Conservation (phyloP, 2,888 invertebrate species). For the Ephialtes manifestator region DNA sequence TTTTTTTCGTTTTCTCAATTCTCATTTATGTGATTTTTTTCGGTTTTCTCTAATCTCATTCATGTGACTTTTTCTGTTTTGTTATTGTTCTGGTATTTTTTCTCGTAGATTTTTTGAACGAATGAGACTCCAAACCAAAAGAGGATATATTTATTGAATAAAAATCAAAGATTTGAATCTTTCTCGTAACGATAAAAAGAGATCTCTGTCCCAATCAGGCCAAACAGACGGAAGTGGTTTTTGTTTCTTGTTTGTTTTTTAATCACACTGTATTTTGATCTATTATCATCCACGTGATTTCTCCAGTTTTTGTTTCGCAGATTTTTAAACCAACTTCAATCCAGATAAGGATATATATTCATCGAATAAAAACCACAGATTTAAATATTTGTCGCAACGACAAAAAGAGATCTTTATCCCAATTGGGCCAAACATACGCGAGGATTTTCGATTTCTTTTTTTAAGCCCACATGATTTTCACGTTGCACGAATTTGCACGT, state of each 20-base stretch:
- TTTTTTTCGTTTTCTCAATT: no score
- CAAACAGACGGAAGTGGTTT: slow-evolving; percentile 40
- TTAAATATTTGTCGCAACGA: background rate
- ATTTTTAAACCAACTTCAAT: background rate
- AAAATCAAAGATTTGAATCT: background rate
- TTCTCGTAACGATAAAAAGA: background rate
- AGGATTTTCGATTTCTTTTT: background rate
- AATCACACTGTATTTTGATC: no score
- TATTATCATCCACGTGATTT: no score
- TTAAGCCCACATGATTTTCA: no score
- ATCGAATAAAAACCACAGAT: background rate
- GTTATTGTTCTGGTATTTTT: no score
- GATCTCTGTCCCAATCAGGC: slow-evolving; percentile 42
- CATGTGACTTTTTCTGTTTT: no score
- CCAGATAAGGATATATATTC: no score
- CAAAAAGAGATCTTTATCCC: slow-evolving; percentile 23
- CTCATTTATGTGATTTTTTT: no score
- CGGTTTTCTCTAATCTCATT: no score
- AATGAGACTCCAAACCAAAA: background rate
- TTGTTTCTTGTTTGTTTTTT: background rate
- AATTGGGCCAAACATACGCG: slow-evolving; percentile 45
- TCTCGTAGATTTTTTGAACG: background rate
- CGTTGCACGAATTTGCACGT: no score
- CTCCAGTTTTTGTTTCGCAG: no score
- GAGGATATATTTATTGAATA: background rate